A percentile compares a stretch with the other conserved stretches of the same genome.
These are phyloP conservation scores for Porphyrio hochstetteri DNA, from an alignment of 2,113 vertebrate genomes.

Conservation along the genomic window DNA sequence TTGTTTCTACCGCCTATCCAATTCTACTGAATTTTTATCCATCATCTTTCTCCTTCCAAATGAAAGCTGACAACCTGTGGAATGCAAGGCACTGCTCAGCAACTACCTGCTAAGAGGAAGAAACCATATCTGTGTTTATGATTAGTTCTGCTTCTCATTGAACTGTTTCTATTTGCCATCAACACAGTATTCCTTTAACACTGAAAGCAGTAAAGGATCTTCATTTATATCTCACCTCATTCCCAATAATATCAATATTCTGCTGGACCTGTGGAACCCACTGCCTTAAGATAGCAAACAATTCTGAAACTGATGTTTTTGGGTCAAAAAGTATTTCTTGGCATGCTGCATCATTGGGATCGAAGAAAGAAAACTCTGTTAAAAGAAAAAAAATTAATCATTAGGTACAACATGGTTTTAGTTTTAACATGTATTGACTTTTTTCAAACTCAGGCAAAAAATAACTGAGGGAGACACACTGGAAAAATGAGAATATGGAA, in stretches of 20 bases:
- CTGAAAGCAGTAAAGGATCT: background rate
- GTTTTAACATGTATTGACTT: background rate
- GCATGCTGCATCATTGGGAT: slow-evolving; percentile 92
- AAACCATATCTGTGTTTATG: background rate
- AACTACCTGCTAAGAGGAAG: background rate
- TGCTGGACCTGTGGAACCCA: slow-evolving; percentile 99
- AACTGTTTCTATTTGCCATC: background rate
- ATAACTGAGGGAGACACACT: background rate
- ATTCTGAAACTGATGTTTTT: slow-evolving; percentile 89
- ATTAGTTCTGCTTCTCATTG: background rate
- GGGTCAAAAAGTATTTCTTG: slow-evolving; percentile 89
- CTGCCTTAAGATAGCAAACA: slow-evolving; percentile 96
- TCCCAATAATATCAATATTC: slow-evolving; percentile 91
- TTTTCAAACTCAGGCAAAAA: background rate
- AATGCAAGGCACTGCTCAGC: background rate
- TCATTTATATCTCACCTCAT: slow-evolving; percentile 81
- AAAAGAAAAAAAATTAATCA: background rate
- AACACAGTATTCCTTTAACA: background rate
- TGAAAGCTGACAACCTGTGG: background rate
- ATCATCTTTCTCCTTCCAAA: background rate
- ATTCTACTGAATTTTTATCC: background rate
- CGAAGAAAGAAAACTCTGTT: slow-evolving; percentile 97
- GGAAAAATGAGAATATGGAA: background rate
- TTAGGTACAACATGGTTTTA: background rate
- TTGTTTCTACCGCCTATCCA: background rate